Conservation (phyloP, 2,113 vertebrate genomes). For the Kryptolebias marmoratus region DNA sequence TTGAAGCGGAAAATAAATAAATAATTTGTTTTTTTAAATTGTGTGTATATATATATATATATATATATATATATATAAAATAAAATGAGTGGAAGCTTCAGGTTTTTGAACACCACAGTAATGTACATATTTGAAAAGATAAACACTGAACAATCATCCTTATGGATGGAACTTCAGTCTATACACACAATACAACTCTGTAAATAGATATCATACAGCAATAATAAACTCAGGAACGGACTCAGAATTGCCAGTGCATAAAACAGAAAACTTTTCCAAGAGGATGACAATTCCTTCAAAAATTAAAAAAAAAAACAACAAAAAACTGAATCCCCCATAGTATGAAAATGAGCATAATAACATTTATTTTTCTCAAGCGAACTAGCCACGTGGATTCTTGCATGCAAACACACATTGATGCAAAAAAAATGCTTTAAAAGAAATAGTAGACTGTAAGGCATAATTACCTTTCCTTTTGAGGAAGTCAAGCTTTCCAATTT, state of each 20-base stretch:
- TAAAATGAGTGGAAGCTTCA: background rate
- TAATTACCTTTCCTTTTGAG: constrained; percentile 66
- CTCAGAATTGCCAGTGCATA: background rate
- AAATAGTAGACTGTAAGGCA: constrained; percentile 42
- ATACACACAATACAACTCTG: too few relatives aligned
- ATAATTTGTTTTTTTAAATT: too few relatives aligned
- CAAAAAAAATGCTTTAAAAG: constrained; percentile 24
- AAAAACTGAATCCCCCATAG: constrained; percentile 7
- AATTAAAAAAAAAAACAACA: background rate
- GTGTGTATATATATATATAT: too few relatives aligned
- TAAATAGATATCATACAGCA: too few relatives aligned
- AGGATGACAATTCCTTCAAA: constrained; percentile 23
- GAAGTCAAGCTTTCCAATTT: constrained; percentile 72
- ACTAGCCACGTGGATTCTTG: constrained; percentile 16
- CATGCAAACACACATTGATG: constrained; percentile 23
- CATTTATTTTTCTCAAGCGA: constrained; percentile 26
- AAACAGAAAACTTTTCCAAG: background rate
- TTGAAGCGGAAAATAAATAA: background rate
- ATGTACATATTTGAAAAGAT: too few relatives aligned
- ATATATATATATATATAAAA: too few relatives aligned
- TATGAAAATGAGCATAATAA: constrained; percentile 28
- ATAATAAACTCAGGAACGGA: too few relatives aligned
- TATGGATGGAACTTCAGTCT: too few relatives aligned
- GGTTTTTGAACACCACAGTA: background rate
- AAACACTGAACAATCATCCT: background rate